These are phyloP conservation scores for Oreortyx pictus DNA, from an alignment of 2,797 vertebrate species.

Conservation along the genomic window DNA sequence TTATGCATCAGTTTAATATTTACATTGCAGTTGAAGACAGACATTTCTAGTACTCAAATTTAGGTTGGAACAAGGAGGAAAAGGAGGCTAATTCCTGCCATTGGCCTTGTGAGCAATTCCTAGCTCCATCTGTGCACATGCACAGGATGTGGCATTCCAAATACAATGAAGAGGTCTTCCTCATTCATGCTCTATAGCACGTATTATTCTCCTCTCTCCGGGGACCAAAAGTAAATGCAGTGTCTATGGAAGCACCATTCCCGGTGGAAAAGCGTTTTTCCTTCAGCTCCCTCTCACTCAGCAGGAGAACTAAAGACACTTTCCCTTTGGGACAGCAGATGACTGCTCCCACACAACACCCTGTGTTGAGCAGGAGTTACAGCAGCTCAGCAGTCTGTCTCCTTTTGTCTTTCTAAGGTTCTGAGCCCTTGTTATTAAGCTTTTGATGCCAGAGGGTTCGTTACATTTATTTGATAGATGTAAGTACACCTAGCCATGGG, in stretches of 20 bases:
- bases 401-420: neutral
- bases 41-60: neutral
- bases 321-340: neutral
- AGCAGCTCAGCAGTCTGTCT: neutral
- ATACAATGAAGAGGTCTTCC: neutral
- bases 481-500: neutral
- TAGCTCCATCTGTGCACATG: accelerated
- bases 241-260: neutral
- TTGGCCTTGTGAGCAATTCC: neutral
- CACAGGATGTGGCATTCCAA: neutral
- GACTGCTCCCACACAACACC: accelerated
- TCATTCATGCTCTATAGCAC: neutral
- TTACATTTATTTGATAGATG: neutral
- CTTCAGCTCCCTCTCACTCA: neutral
- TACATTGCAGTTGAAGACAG: neutral
- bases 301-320: neutral
- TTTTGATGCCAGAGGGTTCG: neutral
- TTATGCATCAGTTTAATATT: neutral
- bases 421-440: neutral
- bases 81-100: neutral
- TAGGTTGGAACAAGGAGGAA: neutral
- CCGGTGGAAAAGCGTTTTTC: neutral
- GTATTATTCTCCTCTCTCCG: neutral
- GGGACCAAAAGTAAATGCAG: neutral
- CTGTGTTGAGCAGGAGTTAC: neutral